Percentiles rank a stretch among this genome's conserved stretches.
These are phyloP conservation scores for Recurvirostra avosetta DNA, from an alignment of 2,113 vertebrate species.

Conservation along the genomic window DNA sequence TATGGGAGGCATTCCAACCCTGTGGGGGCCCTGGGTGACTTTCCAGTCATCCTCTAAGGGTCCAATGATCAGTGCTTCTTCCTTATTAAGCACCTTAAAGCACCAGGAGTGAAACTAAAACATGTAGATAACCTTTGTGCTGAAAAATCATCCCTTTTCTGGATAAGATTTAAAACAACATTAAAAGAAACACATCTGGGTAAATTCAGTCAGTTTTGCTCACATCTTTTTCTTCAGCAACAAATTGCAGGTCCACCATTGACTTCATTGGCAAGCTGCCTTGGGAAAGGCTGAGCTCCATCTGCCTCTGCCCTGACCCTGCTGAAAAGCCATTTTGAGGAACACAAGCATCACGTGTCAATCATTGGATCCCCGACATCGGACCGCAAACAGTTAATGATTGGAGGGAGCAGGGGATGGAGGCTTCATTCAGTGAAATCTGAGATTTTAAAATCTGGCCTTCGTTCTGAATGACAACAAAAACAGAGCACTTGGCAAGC, in stretches of 20 bases:
- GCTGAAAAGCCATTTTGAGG: background rate
- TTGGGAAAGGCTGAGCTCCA: background rate
- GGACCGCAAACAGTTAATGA: background rate
- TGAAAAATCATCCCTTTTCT: background rate
- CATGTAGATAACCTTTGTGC: background rate
- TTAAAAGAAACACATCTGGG: background rate
- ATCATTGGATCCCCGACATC: rapidly evolving
- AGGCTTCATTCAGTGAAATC: background rate
- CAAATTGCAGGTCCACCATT: background rate
- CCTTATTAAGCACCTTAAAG: background rate
- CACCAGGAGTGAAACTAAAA: background rate
- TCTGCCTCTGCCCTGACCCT: background rate
- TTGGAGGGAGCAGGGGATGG: background rate
- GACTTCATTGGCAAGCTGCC: background rate
- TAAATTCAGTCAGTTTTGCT: background rate
- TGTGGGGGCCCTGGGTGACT: background rate
- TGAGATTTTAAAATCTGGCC: background rate
- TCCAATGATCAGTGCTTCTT: background rate
- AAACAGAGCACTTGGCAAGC: background rate
- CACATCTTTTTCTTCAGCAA: background rate
- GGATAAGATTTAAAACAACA: background rate
- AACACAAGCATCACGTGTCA: background rate
- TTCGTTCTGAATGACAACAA: background rate
- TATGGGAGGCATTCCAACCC: background rate
- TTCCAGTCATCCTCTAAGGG: background rate